Evolutionary conservation across 2,888 invertebrate species (phyloP), one percentile per base, ranked within the genome.

Genomic region (Netelia virgata): DNA sequence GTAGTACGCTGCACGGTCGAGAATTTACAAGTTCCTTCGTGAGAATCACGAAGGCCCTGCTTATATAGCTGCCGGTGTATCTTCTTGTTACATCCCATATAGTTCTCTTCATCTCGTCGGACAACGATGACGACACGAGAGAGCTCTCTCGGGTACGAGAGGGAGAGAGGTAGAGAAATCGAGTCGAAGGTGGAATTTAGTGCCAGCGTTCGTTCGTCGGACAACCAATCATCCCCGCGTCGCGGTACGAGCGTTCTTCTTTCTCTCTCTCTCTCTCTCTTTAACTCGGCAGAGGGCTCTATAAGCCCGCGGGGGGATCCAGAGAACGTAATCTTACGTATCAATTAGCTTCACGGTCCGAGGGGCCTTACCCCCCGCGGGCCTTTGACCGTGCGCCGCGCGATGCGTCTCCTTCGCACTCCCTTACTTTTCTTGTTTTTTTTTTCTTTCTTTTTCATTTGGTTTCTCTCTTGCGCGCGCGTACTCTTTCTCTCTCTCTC

Each of bases 261-360:
- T 11, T 63, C 50, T 63, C 53, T 74, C 74, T 36, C 61, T 36
- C 73, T 74, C 47, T 74, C 14, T 28, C 47, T 36, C 55, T 43
- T 16, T 66, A 36, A 63, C 61, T 47, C 53, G 14, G 18, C 50
- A 83, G 76, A 76, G 69, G 75, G 80, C 80, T 78, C 55, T 66
- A 79, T 84, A 84, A 86, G 78, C 82, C 86, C 83, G 86, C 87
- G 85, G 78, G 85, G 82, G 83, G 79, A 87, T 90, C 88, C 87
- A 84, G 83, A 86, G 90, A 92, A 92, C 91, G 92, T 93, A 93
- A 93, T 93, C 93, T 93, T 93, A 93, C 93, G 93, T 93, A 93
- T 93, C 93, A 93, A 93, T 93, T 93, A 93, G 93, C 92, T 92
- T 90, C 92, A 91, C 92, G 91, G 92, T 92, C 92, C 91, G 91